Conservation (phyloP, 2,797 vertebrate genomes). For the Sebastes steindachneri region DNA sequence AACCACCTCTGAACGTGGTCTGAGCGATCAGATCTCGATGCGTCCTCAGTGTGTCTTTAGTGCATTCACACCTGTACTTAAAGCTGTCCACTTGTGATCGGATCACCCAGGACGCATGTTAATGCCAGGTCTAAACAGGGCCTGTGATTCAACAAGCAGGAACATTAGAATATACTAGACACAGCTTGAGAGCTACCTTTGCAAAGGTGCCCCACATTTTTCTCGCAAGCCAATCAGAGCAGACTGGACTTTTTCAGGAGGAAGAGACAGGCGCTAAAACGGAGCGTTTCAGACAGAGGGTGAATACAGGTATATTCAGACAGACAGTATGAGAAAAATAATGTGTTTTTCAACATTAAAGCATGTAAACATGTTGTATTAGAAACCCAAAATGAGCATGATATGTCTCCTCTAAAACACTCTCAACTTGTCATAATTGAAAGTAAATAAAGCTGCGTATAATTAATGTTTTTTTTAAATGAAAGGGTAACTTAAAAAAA, state of each 20-base stretch:
- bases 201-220: too few relatives aligned
- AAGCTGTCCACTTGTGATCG: too few relatives aligned
- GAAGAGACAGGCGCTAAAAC: not conserved
- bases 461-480: not conserved
- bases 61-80: too few relatives aligned
- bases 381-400: not conserved
- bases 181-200: too few relatives aligned
- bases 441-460: not conserved
- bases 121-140: too few relatives aligned
- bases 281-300: not conserved
- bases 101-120: too few relatives aligned
- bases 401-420: not conserved
- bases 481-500: not conserved
- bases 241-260: not conserved
- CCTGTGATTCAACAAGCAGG: too few relatives aligned
- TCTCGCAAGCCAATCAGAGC: too few relatives aligned
- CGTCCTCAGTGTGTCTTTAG: too few relatives aligned
- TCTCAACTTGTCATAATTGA: not conserved
- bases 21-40: too few relatives aligned
- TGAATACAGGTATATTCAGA: not conserved
- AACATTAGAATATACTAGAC: too few relatives aligned
- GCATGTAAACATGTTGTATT: not conserved
- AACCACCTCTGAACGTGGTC: too few relatives aligned
- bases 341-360: not conserved
- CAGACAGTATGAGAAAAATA: not conserved